These are phyloP conservation scores for Lepetodrilus schrolli DNA, from an alignment of 2,888 invertebrate genomes.

Conservation along the genomic window DNA sequence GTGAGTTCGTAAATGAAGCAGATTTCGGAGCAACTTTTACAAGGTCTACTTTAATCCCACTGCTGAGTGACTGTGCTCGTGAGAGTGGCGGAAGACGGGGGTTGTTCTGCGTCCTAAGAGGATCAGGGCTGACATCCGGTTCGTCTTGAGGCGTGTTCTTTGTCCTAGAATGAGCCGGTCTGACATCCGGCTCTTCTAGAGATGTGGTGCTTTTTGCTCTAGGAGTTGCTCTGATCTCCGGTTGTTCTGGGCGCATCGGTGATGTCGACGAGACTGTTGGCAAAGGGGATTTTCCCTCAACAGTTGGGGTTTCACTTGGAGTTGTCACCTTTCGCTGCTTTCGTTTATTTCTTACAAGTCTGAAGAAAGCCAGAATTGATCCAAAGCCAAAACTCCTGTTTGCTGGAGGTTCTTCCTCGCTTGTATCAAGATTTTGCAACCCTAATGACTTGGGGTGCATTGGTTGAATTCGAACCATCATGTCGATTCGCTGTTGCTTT, in stretches of 20 bases:
- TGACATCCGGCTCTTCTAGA: not conserved
- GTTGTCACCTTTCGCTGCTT: not conserved
- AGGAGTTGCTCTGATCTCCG: too few species aligned
- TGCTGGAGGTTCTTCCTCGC: not conserved
- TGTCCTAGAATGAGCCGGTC: not conserved
- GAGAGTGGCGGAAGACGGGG: not conserved
- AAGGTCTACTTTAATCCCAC: not conserved
- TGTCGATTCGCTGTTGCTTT: slow-evolving; percentile 26
- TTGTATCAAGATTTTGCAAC: not conserved
- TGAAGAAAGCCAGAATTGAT: slow-evolving; percentile 31
- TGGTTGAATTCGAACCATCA: slow-evolving; percentile 31
- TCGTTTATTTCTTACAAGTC: slow-evolving; percentile 24
- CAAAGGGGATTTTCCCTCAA: not conserved
- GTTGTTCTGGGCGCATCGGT: not conserved
- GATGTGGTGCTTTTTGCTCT: too few species aligned
- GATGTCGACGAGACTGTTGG: not conserved
- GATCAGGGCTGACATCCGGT: not conserved
- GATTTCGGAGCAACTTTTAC: not conserved
- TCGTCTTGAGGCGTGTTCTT: not conserved
- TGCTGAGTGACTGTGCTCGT: not conserved
- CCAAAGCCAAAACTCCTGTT: slow-evolving; percentile 21
- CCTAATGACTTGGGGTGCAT: slow-evolving; percentile 23
- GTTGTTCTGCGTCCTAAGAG: not conserved
- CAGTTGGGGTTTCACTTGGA: not conserved
- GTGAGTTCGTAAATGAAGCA: not conserved